phyloP scores from a whole-genome alignment of 2,797 vertebrate genomes.

The Scleropages formosus region DNA sequence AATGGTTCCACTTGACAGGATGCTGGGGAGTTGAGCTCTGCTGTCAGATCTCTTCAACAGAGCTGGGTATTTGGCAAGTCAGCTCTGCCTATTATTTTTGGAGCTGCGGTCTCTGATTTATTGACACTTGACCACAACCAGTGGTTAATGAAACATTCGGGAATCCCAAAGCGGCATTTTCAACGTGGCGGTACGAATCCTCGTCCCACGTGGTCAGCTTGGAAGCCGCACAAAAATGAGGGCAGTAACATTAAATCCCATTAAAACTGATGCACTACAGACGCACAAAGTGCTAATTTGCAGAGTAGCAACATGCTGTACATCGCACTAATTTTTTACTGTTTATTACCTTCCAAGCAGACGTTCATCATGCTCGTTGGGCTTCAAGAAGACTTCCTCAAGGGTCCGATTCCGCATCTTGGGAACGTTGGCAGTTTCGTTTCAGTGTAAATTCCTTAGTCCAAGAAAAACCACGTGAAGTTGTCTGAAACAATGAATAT shows the following conservation, averaged over 20 bases:
- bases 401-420: background rate
- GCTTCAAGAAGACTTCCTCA: background rate
- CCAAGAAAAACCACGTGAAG: background rate
- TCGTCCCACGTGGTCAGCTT: background rate
- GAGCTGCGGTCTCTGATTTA: slow-evolving; percentile 50
- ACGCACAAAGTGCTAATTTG: background rate
- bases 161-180: slow-evolving; percentile 40
- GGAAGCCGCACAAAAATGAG: slow-evolving; percentile 33
- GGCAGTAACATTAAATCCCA: background rate
- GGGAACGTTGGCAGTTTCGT: background rate
- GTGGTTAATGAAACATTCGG: slow-evolving; percentile 46
- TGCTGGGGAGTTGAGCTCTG: background rate
- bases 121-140: slow-evolving; percentile 49
- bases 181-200: slow-evolving; percentile 35
- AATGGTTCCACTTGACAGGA: background rate
- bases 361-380: slow-evolving; percentile 2
- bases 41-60: slow-evolving; percentile 48
- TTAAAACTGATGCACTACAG: background rate
- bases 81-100: slow-evolving; percentile 60
- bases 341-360: background rate
- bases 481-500: background rate
- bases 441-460: background rate
- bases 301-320: background rate
- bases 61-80: slow-evolving; percentile 51
- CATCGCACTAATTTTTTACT: background rate